Conservation (phyloP, 2,888 invertebrate genomes). For the Diarsia brunnea region DNA sequence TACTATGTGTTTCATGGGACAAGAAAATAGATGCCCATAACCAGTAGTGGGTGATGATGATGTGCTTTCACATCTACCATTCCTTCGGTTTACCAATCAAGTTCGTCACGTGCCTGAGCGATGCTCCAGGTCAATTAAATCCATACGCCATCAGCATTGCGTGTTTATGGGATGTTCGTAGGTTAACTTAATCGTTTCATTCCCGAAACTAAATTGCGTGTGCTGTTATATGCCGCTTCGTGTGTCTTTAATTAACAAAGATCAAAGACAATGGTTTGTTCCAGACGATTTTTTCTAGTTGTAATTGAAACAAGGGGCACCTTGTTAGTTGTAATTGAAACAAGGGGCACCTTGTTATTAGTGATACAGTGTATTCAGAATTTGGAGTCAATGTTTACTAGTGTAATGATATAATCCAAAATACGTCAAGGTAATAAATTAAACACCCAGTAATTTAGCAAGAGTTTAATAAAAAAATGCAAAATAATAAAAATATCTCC, state of each 20-base stretch:
- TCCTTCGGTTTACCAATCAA: neutral
- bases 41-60: neutral
- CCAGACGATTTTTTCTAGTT: conserved; percentile 17
- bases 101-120: conserved; percentile 1
- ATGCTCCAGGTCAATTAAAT: conserved; percentile 40
- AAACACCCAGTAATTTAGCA: conserved; percentile 85
- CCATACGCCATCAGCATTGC: conserved; percentile 21
- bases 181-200: conserved; percentile 40
- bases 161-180: conserved; percentile 20
- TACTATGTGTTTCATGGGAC: neutral
- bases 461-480: conserved; percentile 91
- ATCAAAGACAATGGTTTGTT: conserved; percentile 21
- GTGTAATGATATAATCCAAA: neutral
- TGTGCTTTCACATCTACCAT: neutral
- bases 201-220: conserved; percentile 62
- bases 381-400: neutral
- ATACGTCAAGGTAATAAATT: conserved; percentile 53
- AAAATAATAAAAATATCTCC: conserved; percentile 90
- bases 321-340: neutral
- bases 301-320: conserved; percentile 3
- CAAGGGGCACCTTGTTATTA: too few species aligned
- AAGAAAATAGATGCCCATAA: neutral
- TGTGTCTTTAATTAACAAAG: conserved; percentile 50
- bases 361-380: neutral
- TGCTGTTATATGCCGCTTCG: conserved; percentile 11